Base-by-base conservation (phyloP, 2,888 invertebrate genomes). In the Gastrophysa polygoni region DNA sequence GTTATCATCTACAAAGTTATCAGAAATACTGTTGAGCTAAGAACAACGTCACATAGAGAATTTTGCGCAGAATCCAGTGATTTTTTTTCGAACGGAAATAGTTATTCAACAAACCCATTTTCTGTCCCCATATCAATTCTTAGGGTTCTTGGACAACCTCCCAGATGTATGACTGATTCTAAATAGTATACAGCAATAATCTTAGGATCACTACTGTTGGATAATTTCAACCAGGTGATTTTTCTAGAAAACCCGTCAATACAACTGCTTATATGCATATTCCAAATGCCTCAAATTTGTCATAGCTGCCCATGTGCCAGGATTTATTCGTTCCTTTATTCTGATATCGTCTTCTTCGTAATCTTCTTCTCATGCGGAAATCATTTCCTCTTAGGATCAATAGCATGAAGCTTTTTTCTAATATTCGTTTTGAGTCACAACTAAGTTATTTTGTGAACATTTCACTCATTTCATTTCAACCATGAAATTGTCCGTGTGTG, bases 201-300 rank as follows among this genome's bases (percentile, higher is more conserved):
- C 7, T 7, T 24, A 5, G 24, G 24, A 7, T 24, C 7, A 7
- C 7, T 51, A 10, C 5, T 51, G 5, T 21, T 51, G 11, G 24
- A 1, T 24, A 16, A 28, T 16, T 28, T 51, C 18, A 51, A 28
- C 51, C 29, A 50, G 8, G 28, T 50, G 16, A 50, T 24, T 3
- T 28, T 6, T 11, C 29, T 11, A n/a, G 28, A 50, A 24, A 24
- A 50, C 3, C 54, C 44, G 14, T 55, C 43, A 14, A 43, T 43
- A 20, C 20, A 43, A 3, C 43, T 44, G 21, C 20, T 43, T n/a
- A n/a, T 3, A 55, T 55, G 28, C 17, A 34, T 21, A 55, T 55
- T 55, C 54, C 51, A 16, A 29, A 51, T 14, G 51, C 14, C 14
- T 51, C 29, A 4, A 21, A 4, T 55, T 43, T 55, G 20, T 55